Percentiles rank a stretch among this genome's conserved stretches.
Evolutionary conservation across 2,797 vertebrate species (phyloP).

Genomic region (Sebastes oblongus): DNA sequence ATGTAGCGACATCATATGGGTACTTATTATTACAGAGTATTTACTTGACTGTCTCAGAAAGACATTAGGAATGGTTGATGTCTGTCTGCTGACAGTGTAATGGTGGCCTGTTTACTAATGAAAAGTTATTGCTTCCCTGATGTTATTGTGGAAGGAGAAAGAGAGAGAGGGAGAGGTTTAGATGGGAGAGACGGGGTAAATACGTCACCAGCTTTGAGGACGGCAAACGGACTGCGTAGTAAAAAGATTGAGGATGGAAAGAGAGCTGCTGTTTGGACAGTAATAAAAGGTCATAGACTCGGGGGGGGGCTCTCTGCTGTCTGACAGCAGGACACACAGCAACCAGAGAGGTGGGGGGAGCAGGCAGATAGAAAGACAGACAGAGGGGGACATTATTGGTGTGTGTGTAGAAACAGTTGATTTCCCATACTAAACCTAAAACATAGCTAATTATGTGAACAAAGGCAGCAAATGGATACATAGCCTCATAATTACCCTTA

Average conservation of each 20-base stretch:
- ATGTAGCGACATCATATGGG: neutral
- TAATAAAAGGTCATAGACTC: constrained; percentile 46
- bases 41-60: neutral
- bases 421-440: neutral
- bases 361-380: neutral
- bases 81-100: neutral
- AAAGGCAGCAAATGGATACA: constrained; percentile 23
- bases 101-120: neutral
- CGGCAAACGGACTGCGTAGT: neutral
- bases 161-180: neutral
- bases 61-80: neutral
- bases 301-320: neutral
- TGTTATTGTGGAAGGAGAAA: neutral
- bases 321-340: constrained; percentile 31
- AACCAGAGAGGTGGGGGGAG: neutral
- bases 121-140: neutral
- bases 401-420: constrained; percentile 5
- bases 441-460: constrained; percentile 22
- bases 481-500: constrained; percentile 1
- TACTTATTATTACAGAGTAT: neutral
- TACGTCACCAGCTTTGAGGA: neutral
- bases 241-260: constrained; percentile 6
- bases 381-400: neutral
- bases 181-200: neutral
- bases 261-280: constrained; percentile 31